A percentile compares a stretch with the other conserved stretches of the same genome.
These are phyloP conservation scores for Epirrita christyi DNA, from an alignment of 2,888 invertebrate species.

Conservation along the genomic window DNA sequence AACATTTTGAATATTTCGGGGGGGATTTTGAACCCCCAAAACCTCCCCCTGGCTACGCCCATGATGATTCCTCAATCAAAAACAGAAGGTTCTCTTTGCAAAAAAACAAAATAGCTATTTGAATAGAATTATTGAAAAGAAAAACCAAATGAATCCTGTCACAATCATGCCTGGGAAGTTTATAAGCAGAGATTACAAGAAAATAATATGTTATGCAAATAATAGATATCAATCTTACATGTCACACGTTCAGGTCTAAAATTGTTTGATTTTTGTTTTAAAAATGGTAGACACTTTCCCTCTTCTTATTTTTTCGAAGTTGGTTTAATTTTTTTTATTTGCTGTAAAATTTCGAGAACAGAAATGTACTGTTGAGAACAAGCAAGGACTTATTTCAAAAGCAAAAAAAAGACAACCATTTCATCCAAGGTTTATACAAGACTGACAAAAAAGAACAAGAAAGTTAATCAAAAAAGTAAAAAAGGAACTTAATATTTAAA, in stretches of 20 bases:
- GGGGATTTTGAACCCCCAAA: too few relatives aligned
- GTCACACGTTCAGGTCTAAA: not conserved
- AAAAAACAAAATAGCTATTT: not conserved
- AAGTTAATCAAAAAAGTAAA: too few relatives aligned
- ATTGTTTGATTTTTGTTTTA: slow-evolving; percentile 3
- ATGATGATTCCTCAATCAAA: too few relatives aligned
- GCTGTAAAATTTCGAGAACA: not conserved
- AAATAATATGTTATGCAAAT: not conserved
- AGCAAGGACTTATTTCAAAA: too few relatives aligned
- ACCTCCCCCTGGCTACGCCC: too few relatives aligned
- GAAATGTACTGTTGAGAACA: too few relatives aligned
- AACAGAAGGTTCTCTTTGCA: not conserved
- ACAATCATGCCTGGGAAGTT: slow-evolving; percentile 11
- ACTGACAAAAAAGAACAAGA: too few relatives aligned
- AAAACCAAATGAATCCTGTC: slow-evolving; percentile 15
- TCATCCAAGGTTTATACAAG: too few relatives aligned
- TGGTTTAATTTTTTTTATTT: slow-evolving; percentile 9
- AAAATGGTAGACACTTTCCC: slow-evolving; percentile 24
- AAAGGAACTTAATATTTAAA: too few relatives aligned
- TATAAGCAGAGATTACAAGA: not conserved
- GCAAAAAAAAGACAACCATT: too few relatives aligned
- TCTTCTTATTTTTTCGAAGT: slow-evolving; percentile 1
- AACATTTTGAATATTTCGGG: too few relatives aligned
- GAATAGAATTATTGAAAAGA: not conserved
- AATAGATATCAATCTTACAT: not conserved